phyloP scores from a whole-genome alignment of 2,888 invertebrate species.

The Thysanoteuthis rhombus region DNA sequence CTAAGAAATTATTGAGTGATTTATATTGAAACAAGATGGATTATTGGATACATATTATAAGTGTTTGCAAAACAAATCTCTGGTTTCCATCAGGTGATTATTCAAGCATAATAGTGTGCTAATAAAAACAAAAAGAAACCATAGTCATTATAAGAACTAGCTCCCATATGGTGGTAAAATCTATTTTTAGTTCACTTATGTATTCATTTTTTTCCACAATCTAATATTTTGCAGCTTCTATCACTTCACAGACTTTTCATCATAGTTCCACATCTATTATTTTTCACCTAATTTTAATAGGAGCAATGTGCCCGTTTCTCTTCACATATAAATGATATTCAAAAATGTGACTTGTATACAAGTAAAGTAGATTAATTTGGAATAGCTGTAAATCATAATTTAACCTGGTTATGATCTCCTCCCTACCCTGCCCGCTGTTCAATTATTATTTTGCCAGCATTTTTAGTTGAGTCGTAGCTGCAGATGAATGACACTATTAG shows the following conservation, averaged over 20 bases:
- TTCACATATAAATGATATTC: neutral
- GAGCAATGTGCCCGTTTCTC: neutral
- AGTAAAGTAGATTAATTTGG: neutral
- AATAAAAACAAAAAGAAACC: neutral
- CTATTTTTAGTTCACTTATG: too few relatives aligned
- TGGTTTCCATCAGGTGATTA: neutral
- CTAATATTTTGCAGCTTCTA: too few relatives aligned
- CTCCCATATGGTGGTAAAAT: too few relatives aligned
- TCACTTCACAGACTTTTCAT: too few relatives aligned
- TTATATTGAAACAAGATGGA: neutral
- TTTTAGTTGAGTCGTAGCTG: neutral
- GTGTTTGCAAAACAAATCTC: neutral
- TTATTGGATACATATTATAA: neutral
- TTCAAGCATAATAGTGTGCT: neutral
- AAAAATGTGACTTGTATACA: neutral
- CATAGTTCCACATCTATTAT: neutral
- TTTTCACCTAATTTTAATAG: neutral
- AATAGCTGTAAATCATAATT: neutral
- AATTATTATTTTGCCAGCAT: neutral
- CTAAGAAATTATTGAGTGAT: neutral
- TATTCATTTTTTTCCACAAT: too few relatives aligned
- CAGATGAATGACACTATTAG: neutral
- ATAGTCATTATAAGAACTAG: neutral
- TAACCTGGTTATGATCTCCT: neutral
- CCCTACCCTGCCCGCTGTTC: neutral